A percentile compares a stretch with the other conserved stretches of the same genome.
Evolutionary conservation across 2,888 invertebrate genomes (phyloP).

Genomic region (Seladonia tumulorum): DNA sequence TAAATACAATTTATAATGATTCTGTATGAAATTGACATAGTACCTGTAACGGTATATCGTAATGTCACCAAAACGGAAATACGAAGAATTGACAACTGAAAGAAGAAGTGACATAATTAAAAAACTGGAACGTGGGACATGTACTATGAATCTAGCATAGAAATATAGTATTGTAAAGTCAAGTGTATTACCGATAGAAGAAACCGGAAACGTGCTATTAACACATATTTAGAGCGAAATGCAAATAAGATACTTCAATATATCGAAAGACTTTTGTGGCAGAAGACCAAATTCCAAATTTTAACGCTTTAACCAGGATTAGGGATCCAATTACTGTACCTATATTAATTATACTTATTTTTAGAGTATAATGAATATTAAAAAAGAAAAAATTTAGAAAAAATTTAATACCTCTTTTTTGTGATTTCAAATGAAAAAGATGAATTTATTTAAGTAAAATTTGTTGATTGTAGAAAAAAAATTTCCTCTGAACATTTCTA

Average conservation of each 20-base stretch:
- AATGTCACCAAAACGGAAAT: background rate
- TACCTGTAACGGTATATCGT: background rate
- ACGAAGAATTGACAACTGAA: background rate
- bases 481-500: too few relatives aligned
- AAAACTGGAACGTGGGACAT: background rate
- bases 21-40: too few relatives aligned
- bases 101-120: background rate
- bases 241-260: background rate
- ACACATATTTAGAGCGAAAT: background rate
- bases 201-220: background rate
- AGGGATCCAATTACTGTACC: too few relatives aligned
- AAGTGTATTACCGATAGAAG: background rate
- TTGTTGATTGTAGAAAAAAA: too few relatives aligned
- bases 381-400: too few relatives aligned
- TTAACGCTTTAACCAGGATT: background rate
- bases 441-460: too few relatives aligned
- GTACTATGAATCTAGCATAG: background rate
- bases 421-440: too few relatives aligned
- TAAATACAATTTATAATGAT: too few relatives aligned
- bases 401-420: too few relatives aligned
- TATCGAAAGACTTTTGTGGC: background rate
- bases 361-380: too few relatives aligned
- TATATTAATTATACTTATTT: too few relatives aligned
- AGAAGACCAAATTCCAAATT: too few relatives aligned
- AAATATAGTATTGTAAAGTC: background rate